These are phyloP conservation scores for Monopterus albus DNA, from an alignment of 2,113 vertebrate genomes.

Conservation along the genomic window DNA sequence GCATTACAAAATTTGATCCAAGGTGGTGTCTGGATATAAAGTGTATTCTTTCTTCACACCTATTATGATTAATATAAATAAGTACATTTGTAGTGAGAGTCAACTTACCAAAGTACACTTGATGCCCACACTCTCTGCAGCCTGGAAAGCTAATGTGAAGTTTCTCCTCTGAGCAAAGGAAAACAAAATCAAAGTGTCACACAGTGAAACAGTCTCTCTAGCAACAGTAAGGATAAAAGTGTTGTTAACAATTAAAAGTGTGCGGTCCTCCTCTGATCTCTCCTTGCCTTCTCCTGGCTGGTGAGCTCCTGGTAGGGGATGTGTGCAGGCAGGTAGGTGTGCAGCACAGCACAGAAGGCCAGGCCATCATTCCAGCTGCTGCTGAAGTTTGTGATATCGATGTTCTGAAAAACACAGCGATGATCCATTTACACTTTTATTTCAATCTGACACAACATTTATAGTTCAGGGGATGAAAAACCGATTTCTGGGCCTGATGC, in stretches of 20 bases:
- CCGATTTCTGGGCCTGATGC: not conserved
- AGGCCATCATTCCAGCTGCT: conserved; percentile 98
- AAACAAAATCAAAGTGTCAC: conserved; percentile 15
- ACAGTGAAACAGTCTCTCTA: no score
- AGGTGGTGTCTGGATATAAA: no score
- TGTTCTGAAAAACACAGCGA: conserved; percentile 85
- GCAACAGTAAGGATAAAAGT: not conserved
- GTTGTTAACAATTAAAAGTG: not conserved
- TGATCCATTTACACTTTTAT: conserved; percentile 10
- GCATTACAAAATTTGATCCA: no score
- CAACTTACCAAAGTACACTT: conserved; percentile 95
- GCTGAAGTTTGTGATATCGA: conserved; percentile 98
- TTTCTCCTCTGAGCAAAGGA: conserved; percentile 88
- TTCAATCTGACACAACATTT: conserved; percentile 23
- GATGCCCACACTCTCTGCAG: conserved; percentile 97
- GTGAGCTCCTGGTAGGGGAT: conserved; percentile 96
- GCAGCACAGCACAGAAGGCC: conserved; percentile 95
- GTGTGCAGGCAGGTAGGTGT: conserved; percentile 96
- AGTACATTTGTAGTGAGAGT: not conserved
- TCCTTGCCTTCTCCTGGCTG: conserved; percentile 92
- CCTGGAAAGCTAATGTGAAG: conserved; percentile 97
- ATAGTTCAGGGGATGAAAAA: conserved; percentile 9
- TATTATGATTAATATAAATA: not conserved
- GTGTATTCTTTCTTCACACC: no score
- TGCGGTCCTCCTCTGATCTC: rapidly evolving